Percentiles rank a stretch among this genome's conserved stretches.
These are phyloP conservation scores for Rhagoletis pomonella DNA, from an alignment of 1,140 invertebrate species.

Conservation along the genomic window DNA sequence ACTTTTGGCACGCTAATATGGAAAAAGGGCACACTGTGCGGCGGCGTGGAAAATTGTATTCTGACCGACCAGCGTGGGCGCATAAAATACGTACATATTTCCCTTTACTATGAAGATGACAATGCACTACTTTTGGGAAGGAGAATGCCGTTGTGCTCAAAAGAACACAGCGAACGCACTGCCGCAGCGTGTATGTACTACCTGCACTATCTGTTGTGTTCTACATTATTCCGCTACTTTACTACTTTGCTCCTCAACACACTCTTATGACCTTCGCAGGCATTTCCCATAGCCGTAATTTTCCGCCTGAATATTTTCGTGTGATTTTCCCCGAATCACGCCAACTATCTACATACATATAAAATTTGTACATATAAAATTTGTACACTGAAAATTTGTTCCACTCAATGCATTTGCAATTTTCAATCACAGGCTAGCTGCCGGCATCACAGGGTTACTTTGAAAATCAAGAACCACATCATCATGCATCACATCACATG, in stretches of 20 bases:
- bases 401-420: slow-evolving; percentile 41
- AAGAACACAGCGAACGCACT: not conserved
- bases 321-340: not conserved
- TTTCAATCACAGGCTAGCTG: slow-evolving; percentile 28
- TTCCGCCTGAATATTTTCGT: not conserved
- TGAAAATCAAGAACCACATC: slow-evolving; percentile 6
- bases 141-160: no score
- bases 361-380: no score
- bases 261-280: not conserved
- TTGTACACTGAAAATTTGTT: slow-evolving; percentile 27
- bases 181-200: not conserved
- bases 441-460: slow-evolving; percentile 1
- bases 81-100: not conserved
- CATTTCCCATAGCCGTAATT: not conserved
- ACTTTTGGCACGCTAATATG: no score
- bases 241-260: no score
- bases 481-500: not conserved
- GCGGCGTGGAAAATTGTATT: not conserved
- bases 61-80: not conserved
- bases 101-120: not conserved
- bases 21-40: no score
- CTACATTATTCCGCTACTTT: no score
- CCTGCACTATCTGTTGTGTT: not conserved
- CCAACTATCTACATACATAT: not conserved
- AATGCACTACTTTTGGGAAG: not conserved